phyloP scores from a whole-genome alignment of 2,797 vertebrate genomes.

The Helarctos malayanus region DNA sequence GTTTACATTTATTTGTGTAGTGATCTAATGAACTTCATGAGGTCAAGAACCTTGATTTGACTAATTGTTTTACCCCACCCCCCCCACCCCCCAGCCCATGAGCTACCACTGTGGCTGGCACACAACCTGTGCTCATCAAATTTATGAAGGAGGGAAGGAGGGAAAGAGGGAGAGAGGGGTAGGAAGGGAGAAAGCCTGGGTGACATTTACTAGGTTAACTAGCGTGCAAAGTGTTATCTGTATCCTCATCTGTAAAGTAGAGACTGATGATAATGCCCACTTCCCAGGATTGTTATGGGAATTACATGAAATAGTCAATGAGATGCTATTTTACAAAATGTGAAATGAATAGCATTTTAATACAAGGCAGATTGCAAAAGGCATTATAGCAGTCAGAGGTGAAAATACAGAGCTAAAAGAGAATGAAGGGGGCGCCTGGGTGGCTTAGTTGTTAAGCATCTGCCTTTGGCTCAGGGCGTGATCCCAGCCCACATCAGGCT shows the following conservation, averaged over 20 bases:
- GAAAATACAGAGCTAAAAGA: conserved; percentile 4
- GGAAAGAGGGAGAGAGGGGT: neutral
- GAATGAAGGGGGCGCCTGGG: neutral
- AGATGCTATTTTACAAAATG: neutral
- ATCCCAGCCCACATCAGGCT: too few species aligned
- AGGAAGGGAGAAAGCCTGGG: neutral
- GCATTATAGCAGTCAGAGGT: neutral
- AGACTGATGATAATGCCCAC: neutral
- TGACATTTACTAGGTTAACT: neutral
- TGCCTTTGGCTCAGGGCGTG: too few species aligned
- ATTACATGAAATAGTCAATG: conserved; percentile 49
- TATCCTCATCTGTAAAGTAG: neutral
- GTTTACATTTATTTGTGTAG: conserved; percentile 14
- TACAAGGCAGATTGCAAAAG: neutral
- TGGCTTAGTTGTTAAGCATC: too few species aligned
- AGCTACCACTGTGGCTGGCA: neutral
- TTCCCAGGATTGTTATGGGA: neutral
- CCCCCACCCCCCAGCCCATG: neutral
- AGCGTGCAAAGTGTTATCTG: neutral
- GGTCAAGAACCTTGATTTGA: neutral
- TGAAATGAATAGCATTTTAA: conserved; percentile 49
- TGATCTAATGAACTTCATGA: neutral
- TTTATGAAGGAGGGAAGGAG: neutral
- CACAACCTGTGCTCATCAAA: neutral
- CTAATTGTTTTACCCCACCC: neutral